Evolutionary conservation across 2,888 invertebrate species (phyloP).

Genomic region (Carcina quercana): DNA sequence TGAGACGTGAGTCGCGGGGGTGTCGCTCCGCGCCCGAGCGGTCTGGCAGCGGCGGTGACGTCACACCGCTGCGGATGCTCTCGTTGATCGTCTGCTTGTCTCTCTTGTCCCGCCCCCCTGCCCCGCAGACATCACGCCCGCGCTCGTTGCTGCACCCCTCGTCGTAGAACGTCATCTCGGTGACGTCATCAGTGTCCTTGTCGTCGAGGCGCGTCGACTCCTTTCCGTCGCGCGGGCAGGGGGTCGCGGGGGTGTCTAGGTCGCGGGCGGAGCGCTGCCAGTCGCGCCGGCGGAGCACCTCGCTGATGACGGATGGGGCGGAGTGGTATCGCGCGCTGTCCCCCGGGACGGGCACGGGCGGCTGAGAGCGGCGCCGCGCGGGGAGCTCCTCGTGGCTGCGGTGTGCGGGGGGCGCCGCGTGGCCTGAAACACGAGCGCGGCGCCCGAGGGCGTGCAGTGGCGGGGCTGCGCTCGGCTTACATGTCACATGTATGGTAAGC

Average conservation of each 20-base stretch:
- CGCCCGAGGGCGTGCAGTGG: no score
- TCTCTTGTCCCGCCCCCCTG: no score
- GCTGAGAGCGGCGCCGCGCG: slow-evolving; percentile 35
- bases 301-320: slow-evolving; percentile 61
- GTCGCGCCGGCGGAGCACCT: slow-evolving; percentile 46
- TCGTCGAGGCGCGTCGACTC: slow-evolving; percentile 34
- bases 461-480: no score
- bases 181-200: slow-evolving; percentile 51
- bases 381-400: slow-evolving; percentile 59
- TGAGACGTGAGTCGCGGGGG: slow-evolving; percentile 22
- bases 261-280: slow-evolving; percentile 58
- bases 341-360: slow-evolving; percentile 15
- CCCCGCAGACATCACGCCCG: slow-evolving; percentile 21
- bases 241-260: slow-evolving; percentile 46
- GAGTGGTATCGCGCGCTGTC: slow-evolving; percentile 51
- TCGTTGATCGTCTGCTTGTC: slow-evolving; percentile 57
- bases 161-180: slow-evolving; percentile 42
- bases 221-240: slow-evolving; percentile 52
- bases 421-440: slow-evolving; percentile 15
- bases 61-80: not conserved
- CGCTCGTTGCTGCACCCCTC: slow-evolving; percentile 9
- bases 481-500: no score
- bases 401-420: slow-evolving; percentile 43
- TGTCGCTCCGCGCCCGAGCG: slow-evolving; percentile 56
- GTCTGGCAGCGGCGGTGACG: slow-evolving; percentile 23